phyloP scores from a whole-genome alignment of 2,888 invertebrate species.

The Rhagonycha lutea region DNA sequence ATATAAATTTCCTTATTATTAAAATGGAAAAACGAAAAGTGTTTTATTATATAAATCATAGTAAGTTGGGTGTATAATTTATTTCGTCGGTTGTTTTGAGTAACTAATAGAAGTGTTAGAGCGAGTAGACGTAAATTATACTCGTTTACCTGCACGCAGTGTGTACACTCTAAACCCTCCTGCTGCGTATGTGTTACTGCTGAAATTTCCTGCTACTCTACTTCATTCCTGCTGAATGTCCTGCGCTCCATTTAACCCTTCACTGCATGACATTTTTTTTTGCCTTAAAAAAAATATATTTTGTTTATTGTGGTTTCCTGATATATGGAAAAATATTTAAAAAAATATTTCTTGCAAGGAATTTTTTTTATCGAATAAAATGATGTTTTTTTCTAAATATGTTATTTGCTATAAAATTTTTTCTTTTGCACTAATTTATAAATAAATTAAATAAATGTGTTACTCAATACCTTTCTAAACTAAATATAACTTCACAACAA shows the following conservation, averaged over 20 bases:
- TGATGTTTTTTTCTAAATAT: no score
- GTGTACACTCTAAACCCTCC: conserved; percentile 27
- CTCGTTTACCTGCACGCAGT: conserved; percentile 39
- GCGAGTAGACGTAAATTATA: conserved; percentile 39
- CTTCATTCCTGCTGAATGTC: conserved; percentile 38
- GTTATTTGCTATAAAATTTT: no score
- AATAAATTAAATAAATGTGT: no score
- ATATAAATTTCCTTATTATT: not conserved
- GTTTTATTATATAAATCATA: not conserved
- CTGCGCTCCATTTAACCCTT: conserved; percentile 44
- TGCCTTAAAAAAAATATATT: no score
- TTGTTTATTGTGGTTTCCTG: no score
- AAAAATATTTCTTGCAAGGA: no score
- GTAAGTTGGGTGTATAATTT: conserved; percentile 6
- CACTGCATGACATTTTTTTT: no score
- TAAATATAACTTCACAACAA: no score
- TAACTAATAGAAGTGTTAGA: conserved; percentile 33
- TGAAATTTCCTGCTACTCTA: conserved; percentile 37
- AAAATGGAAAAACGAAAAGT: not conserved
- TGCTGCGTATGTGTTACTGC: conserved; percentile 32
- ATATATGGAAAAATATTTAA: no score
- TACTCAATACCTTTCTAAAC: no score
- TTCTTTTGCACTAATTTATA: no score
- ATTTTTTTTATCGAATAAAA: no score
- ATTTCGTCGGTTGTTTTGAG: conserved; percentile 28